phyloP scores from a whole-genome alignment of 2,797 vertebrate species.

The Naso thynnoides region DNA sequence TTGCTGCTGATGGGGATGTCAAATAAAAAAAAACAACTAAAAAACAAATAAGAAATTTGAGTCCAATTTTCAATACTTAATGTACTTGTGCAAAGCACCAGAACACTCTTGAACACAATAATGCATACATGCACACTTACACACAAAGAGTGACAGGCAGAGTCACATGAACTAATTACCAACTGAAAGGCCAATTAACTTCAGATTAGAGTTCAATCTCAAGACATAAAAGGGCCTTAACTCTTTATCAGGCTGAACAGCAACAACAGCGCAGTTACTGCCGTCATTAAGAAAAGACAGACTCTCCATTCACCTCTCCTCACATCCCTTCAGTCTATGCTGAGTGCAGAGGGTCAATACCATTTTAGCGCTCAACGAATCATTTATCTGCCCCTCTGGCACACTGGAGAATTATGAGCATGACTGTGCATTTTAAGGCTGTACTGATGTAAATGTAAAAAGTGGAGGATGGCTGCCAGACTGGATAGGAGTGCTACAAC shows the following conservation, averaged over 20 bases:
- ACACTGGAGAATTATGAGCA: conserved; percentile 30
- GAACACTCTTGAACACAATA: neutral
- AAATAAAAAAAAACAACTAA: too few species aligned
- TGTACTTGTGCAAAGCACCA: neutral
- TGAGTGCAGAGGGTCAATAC: conserved; percentile 59
- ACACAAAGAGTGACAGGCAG: conserved; percentile 1
- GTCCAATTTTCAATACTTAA: too few species aligned
- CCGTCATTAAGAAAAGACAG: conserved; percentile 39
- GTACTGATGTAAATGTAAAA: conserved; percentile 25
- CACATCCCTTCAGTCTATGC: conserved; percentile 12
- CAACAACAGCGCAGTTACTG: conserved; percentile 22
- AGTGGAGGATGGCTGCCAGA: conserved; percentile 7
- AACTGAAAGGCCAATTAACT: conserved; percentile 23
- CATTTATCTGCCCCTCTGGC: conserved; percentile 50
- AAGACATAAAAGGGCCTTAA: conserved; percentile 20
- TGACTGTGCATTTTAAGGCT: conserved; percentile 24
- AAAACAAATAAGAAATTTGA: too few species aligned
- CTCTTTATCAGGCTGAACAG: conserved; percentile 36
- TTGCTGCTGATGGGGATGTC: too few species aligned
- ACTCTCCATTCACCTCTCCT: conserved; percentile 18
- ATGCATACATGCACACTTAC: neutral
- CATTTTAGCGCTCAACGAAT: conserved; percentile 66
- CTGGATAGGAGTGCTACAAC: neutral
- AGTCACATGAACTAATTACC: conserved; percentile 40
- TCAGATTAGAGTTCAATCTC: conserved; percentile 14